A percentile compares a stretch with the other conserved stretches of the same genome.
Evolutionary conservation across 2,113 vertebrate species (phyloP).

Genomic region (Chunga burmeisteri): DNA sequence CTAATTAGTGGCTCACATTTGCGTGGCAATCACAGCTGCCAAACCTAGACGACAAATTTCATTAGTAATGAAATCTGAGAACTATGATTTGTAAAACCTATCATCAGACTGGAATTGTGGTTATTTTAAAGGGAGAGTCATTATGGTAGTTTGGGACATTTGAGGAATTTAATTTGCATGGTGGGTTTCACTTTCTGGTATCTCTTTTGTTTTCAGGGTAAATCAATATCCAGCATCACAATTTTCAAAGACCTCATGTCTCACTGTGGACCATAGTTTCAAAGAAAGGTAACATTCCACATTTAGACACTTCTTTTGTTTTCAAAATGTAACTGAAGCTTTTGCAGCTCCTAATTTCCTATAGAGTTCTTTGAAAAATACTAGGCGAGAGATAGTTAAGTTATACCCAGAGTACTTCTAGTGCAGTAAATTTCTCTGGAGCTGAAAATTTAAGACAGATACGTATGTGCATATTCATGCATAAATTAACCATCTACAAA

Average conservation of each 20-base stretch:
- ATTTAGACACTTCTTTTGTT: not conserved
- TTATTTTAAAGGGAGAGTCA: slow-evolving; percentile 14
- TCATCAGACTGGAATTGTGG: slow-evolving; percentile 60
- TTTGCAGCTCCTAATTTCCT: not conserved
- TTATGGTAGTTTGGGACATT: not conserved
- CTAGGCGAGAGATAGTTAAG: not conserved
- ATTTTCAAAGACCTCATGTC: not conserved
- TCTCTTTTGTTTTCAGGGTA: not conserved
- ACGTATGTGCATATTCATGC: not conserved
- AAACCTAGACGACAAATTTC: slow-evolving; percentile 71
- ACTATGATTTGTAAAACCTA: slow-evolving; percentile 64
- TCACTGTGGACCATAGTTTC: not conserved
- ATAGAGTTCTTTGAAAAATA: not conserved
- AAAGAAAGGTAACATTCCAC: not conserved
- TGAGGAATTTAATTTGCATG: not conserved
- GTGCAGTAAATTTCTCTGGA: not conserved
- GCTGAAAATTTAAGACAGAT: not conserved
- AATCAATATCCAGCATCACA: not conserved
- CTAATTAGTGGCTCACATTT: slow-evolving; percentile 79
- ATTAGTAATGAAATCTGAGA: slow-evolving; percentile 77
- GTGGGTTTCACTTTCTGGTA: not conserved
- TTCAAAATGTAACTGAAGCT: not conserved
- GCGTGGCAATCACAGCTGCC: slow-evolving; percentile 74
- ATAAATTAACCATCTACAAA: slow-evolving; percentile 13
- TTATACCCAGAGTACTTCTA: not conserved